Percentiles rank a stretch among this genome's conserved stretches.
phyloP scores from a whole-genome alignment of 2,113 vertebrate species.

The Phylloscopus whistleri region DNA sequence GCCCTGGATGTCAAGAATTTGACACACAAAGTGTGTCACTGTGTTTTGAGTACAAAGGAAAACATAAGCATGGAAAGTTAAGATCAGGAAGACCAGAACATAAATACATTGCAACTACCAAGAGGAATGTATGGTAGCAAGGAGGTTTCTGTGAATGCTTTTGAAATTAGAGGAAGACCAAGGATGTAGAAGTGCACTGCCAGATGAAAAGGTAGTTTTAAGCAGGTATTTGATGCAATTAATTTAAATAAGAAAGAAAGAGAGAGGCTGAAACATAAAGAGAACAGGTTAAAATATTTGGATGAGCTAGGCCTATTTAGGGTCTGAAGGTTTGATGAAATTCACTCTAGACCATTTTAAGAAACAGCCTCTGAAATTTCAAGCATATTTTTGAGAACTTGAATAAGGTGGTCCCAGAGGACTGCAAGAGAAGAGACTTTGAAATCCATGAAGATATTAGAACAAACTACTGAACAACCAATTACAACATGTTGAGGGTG shows the following conservation, averaged over 20 bases:
- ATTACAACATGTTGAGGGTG: neutral
- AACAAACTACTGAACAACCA: neutral
- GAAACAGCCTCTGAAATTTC: neutral
- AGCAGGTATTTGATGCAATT: neutral
- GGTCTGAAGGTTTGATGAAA: neutral
- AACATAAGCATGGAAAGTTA: neutral
- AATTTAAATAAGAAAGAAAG: neutral
- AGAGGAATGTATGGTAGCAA: neutral
- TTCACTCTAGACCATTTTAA: neutral
- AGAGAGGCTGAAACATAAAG: neutral
- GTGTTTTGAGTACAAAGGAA: neutral
- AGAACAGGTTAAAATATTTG: neutral
- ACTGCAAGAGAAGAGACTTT: neutral
- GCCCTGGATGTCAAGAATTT: neutral
- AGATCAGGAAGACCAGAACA: neutral
- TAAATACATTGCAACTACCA: neutral
- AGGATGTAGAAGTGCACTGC: neutral
- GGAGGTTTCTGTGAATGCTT: neutral
- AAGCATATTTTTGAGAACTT: neutral
- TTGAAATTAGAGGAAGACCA: neutral
- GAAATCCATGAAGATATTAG: neutral
- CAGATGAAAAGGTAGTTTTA: neutral
- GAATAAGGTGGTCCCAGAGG: neutral
- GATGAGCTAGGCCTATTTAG: neutral
- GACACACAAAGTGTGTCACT: neutral